Evolutionary conservation across 2,797 vertebrate genomes (phyloP), one percentile per base, ranked within the genome.

Genomic region (Ataeniobius toweri): DNA sequence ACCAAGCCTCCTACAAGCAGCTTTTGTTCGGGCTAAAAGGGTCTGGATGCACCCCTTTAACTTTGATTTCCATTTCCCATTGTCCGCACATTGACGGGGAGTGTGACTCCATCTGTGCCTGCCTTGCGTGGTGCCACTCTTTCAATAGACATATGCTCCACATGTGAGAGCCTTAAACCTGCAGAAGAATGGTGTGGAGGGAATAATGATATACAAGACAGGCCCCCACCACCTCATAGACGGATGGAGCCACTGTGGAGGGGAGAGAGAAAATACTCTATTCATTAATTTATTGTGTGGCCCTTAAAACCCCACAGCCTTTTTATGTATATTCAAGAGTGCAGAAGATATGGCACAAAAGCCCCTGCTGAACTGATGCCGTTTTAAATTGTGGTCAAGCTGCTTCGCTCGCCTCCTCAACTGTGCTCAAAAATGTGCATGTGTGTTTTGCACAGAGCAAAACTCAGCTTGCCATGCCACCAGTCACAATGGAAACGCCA

Each of bases 1-100:
- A 92, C 95, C 96, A 96, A 95, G 96, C 97, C 97, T 97, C 97
- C 96, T 96, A 97, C 96, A 97, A 96, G 95, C 95, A 93, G 92
- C 95, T 95, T 96, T 97, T 97, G 96, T 97, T 94, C 93, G 83
- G 85, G 89, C 95, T 96, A 94, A 96, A 95, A 93, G 91, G 92
- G 92, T 89, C 91, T 96, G 93, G 94, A 95, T 94, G 91, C 94
- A 96, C 93, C 94, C 95, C 92, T 96, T 95, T 96, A 96, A 95
- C 95, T 96, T 95, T 95, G 92, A 96, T 96, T 96, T 96, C 95
- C 95, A 95, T 96, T 94, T 91, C 80, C 94, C 83, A 95, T 96
- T 96, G 95, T 96, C 91, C 83, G 44, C 36, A 92, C 89, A 92
- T 95, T 94, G 93, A 95, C 89, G 85, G 92, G 94, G 94, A 95